A percentile compares a stretch with the other conserved stretches of the same genome.
phyloP scores from a whole-genome alignment of 1,140 invertebrate species.

The Drosophila littoralis region DNA sequence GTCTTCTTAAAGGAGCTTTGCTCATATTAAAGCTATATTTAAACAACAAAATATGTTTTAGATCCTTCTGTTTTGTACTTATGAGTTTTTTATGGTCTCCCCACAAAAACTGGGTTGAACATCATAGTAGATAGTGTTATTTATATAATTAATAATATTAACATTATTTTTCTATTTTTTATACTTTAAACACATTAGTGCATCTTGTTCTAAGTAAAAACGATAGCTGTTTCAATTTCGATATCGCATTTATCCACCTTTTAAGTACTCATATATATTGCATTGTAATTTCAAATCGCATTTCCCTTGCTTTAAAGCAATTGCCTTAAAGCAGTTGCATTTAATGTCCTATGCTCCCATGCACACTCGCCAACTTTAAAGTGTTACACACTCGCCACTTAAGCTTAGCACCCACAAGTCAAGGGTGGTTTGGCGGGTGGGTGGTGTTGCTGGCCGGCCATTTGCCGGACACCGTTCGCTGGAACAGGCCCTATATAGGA shows the following conservation, averaged over 20 bases:
- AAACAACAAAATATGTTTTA: not conserved
- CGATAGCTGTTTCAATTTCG: too few species aligned
- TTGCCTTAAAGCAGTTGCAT: constrained; percentile 29
- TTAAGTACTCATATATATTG: too few species aligned
- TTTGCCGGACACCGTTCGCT: constrained; percentile 14
- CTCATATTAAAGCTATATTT: not conserved
- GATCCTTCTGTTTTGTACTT: too few species aligned
- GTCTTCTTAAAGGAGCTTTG: too few species aligned
- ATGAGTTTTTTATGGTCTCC: too few species aligned
- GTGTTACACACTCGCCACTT: constrained; percentile 48
- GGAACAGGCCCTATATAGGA: constrained; percentile 21
- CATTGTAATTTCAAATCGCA: not conserved
- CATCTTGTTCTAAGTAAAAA: too few species aligned
- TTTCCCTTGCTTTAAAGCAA: constrained; percentile 21
- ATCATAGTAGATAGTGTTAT: too few species aligned
- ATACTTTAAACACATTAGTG: too few species aligned
- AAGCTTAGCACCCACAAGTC: constrained; percentile 56
- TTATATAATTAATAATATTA: too few species aligned
- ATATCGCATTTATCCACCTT: too few species aligned
- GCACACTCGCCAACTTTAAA: constrained; percentile 52
- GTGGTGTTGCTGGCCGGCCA: not conserved
- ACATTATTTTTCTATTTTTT: too few species aligned
- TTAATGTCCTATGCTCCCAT: not conserved
- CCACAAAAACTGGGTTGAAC: too few species aligned
- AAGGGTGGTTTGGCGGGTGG: not conserved